Evolutionary conservation across 2,888 invertebrate genomes (phyloP).

Genomic region (Tolmerus cingulatus): DNA sequence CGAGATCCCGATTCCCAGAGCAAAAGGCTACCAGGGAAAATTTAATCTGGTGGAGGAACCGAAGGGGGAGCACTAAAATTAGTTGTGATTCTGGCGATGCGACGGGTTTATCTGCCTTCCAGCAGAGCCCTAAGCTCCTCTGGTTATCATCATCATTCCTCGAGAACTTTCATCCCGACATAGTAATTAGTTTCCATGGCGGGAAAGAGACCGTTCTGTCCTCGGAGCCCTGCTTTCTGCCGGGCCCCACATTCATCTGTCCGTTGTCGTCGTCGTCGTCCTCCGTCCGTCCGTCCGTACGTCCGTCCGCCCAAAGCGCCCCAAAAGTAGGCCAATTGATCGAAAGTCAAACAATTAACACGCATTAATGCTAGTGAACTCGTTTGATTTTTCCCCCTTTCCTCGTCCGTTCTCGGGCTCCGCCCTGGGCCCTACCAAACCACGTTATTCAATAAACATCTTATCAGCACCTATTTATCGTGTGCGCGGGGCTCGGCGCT

Average conservation of each 20-base stretch:
- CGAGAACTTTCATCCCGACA: background rate
- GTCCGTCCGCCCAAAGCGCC: background rate
- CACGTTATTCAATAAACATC: conserved; percentile 28
- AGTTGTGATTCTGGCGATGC: background rate
- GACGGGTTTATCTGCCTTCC: background rate
- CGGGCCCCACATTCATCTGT: background rate
- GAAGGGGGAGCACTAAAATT: background rate
- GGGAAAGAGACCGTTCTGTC: background rate
- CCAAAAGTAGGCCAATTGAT: conserved; percentile 32
- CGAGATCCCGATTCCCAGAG: background rate
- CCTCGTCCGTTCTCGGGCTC: background rate
- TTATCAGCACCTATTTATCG: conserved; percentile 33
- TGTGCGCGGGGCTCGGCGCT: background rate
- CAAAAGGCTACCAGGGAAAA: background rate
- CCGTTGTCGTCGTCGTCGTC: background rate
- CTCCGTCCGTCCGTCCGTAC: background rate
- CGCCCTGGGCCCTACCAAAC: background rate
- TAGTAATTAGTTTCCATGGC: background rate
- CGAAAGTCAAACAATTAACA: conserved; percentile 34
- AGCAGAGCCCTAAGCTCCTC: background rate
- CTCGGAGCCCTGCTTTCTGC: background rate
- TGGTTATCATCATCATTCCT: background rate
- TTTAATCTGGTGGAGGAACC: background rate
- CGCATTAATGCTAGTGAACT: conserved; percentile 30
- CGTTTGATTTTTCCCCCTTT: background rate